Conservation (phyloP, 2,113 vertebrate genomes). For the Sorex fumeus region DNA sequence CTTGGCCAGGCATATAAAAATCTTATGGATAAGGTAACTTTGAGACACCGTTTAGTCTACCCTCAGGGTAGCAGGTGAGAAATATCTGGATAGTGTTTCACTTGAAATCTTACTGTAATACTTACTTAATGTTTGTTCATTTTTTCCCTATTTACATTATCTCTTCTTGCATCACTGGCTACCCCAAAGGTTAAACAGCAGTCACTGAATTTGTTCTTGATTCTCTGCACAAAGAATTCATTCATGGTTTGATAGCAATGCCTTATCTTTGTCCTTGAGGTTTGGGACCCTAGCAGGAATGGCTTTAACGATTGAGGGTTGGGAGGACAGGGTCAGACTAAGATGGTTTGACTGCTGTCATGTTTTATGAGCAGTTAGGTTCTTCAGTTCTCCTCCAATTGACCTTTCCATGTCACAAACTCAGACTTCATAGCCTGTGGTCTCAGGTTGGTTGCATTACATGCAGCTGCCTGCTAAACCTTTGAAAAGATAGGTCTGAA, state of each 20-base stretch:
- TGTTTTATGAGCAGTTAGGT: not conserved
- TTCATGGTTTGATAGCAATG: no score
- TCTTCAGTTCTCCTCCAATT: not conserved
- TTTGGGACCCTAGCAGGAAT: not conserved
- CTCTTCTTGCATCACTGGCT: not conserved
- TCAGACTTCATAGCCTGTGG: not conserved
- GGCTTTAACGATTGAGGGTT: not conserved
- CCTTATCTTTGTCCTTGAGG: not conserved
- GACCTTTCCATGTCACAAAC: not conserved
- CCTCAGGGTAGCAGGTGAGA: not conserved
- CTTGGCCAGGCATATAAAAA: not conserved
- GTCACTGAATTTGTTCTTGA: not conserved
- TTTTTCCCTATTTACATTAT: not conserved
- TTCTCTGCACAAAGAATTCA: not conserved
- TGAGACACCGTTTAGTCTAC: slow-evolving; percentile 14
- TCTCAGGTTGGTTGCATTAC: not conserved
- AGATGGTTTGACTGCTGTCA: not conserved
- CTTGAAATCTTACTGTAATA: not conserved
- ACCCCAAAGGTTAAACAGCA: not conserved
- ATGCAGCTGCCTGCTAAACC: not conserved
- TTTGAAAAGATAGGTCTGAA: not conserved
- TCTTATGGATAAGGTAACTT: not conserved
- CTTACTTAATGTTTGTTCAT: not conserved
- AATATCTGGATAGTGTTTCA: not conserved
- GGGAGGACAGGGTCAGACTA: not conserved